These are phyloP conservation scores for Clytia hemisphaerica DNA, from an alignment of 30 jellyfish, hydroid and myxozoan genomes.

Conservation along the genomic window DNA sequence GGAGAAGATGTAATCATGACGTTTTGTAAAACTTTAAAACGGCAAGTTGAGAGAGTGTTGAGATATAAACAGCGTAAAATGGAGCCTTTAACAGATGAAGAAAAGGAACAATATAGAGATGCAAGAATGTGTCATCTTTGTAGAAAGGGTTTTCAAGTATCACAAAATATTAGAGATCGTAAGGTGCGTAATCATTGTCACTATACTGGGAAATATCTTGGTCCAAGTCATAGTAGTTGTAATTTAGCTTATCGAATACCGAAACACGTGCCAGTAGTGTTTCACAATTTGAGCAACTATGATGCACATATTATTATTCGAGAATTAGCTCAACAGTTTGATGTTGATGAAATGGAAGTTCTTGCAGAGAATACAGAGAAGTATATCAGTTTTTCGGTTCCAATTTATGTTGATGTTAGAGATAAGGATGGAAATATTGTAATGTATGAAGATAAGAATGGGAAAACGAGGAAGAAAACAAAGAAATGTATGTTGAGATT, in stretches of 20 bases:
- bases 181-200: slow-evolving; percentile 37
- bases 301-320: slow-evolving; percentile 45
- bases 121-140: slow-evolving; percentile 25
- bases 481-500: too few species aligned
- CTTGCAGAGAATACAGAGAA: slow-evolving; percentile 8
- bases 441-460: too few species aligned
- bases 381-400: not conserved
- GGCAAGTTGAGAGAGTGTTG: not conserved
- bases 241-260: slow-evolving; percentile 23
- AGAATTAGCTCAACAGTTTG: not conserved
- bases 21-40: not conserved
- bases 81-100: too few species aligned
- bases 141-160: too few species aligned
- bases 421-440: too few species aligned
- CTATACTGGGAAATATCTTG: slow-evolving; percentile 37
- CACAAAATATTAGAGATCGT: too few species aligned
- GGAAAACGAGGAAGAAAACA: too few species aligned
- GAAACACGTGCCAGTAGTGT: slow-evolving; percentile 31
- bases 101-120: too few species aligned
- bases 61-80: too few species aligned
- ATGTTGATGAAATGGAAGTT: not conserved
- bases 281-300: slow-evolving; percentile 44
- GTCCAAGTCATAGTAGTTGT: slow-evolving; percentile 43
- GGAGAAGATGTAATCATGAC: not conserved
- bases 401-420: not conserved